Conservation (phyloP, 2,113 vertebrate genomes). For the Phylloscopus trochilus region DNA sequence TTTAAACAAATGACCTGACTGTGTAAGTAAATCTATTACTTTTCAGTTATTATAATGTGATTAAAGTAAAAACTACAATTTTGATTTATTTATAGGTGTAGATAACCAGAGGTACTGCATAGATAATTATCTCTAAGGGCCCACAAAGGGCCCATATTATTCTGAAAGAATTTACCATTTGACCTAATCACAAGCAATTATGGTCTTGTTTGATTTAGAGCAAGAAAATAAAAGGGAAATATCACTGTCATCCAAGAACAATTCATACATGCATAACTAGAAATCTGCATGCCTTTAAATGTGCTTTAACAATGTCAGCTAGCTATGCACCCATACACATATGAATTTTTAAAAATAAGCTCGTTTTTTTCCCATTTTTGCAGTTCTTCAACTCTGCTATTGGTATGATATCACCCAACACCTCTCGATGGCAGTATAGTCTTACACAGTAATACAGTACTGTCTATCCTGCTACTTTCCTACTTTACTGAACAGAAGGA, state of each 20-base stretch:
- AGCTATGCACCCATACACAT: not conserved
- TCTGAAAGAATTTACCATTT: not conserved
- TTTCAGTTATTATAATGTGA: not conserved
- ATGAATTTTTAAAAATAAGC: not conserved
- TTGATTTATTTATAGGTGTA: not conserved
- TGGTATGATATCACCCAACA: constrained; percentile 46
- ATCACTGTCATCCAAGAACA: not conserved
- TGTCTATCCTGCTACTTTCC: not conserved
- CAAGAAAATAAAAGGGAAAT: not conserved
- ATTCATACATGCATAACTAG: not conserved
- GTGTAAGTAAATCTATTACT: not conserved
- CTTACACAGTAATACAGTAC: constrained; percentile 22
- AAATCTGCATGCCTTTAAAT: not conserved
- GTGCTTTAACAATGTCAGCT: not conserved
- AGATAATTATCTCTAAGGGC: not conserved
- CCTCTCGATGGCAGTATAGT: constrained; percentile 71
- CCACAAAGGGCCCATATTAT: not conserved
- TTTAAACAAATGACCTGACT: not conserved
- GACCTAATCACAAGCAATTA: not conserved
- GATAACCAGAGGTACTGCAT: not conserved
- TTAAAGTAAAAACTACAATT: not conserved
- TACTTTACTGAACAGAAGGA: not conserved
- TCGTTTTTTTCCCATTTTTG: not conserved
- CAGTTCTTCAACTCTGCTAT: not conserved
- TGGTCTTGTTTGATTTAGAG: not conserved